Base-by-base conservation (phyloP, 64 coral and sea anemone species). In the Anthopleura sola region DNA sequence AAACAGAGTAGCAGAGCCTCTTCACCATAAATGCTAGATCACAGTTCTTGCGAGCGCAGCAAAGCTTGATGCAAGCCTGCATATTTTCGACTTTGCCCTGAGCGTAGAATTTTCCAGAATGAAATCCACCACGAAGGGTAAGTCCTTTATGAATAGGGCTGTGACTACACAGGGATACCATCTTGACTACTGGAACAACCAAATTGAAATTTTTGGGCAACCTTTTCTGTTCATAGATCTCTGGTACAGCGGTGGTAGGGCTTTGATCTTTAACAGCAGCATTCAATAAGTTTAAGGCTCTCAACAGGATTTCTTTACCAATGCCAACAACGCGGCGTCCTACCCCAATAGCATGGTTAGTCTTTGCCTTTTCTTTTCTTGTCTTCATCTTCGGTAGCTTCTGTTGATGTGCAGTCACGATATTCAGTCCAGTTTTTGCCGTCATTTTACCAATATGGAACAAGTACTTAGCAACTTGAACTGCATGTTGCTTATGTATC, bases 141-240 rank as follows among this genome's bases (percentile, higher is more conserved):
- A 92, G 81, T 60, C 87, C 90, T 75, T 87, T 53, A 78, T 97
- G 87, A 55, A 84, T 84, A 1, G 90, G 90, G 1, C 94, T 89
- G 34, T 97, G 94, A 66, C 94, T 97, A 55, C 94, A 97, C 15
- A 97, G 66, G 2, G 90, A 87, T 5, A 97, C 91, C 90, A 92
- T 92, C 75, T 97, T 97, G 8, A 97, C 89, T 13, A 92, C 68
- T 46, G 94, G 94, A 47, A 86, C 88, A 58, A 85, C 83, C 18
- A 81, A 53, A 26, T 33, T 40, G 33, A 19, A 85, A 5, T 68
- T 29, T 90, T 75, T 75, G 14, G 36, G 56, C 24, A 37, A 60
- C 32, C 55, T 62, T 18, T 9, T 46, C 81, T 81, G 9, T 36
- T 81, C 40, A 13, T 60, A 36, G 5, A 55, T 81, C 21, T 38